Evolutionary conservation across 1,140 invertebrate genomes (phyloP).

Genomic region (Penaeus chinensis): DNA sequence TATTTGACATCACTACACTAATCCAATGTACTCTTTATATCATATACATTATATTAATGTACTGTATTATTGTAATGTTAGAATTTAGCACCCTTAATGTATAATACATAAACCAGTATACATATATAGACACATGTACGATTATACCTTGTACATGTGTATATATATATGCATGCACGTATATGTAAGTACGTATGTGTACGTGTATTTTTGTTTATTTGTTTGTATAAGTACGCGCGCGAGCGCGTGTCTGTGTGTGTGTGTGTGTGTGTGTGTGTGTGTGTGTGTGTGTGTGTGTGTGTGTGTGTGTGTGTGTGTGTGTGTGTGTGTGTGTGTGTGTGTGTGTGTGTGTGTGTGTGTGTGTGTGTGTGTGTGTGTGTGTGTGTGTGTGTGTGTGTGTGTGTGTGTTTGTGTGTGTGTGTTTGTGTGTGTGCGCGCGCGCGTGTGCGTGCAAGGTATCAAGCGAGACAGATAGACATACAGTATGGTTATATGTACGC

Average conservation of each 20-base stretch:
- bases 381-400: neutral
- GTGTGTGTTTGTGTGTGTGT: conserved; percentile 30
- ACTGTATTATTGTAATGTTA: no score
- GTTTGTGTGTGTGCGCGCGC: neutral
- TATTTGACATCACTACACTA: no score
- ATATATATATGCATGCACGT: no score
- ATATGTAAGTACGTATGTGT: neutral
- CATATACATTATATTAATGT: no score
- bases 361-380: conserved; percentile 27
- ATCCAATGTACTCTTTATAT: no score
- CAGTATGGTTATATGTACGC: no score
- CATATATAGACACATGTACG: no score
- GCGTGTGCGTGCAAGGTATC: neutral
- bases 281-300: neutral
- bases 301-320: neutral
- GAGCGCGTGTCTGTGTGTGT: conserved; percentile 33
- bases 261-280: neutral
- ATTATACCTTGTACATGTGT: no score
- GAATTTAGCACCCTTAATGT: no score
- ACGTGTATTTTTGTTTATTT: neutral
- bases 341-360: conserved; percentile 10
- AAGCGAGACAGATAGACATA: no score
- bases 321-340: conserved; percentile 10
- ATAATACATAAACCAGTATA: no score
- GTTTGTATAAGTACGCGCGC: no score